Evolutionary conservation across 2,797 vertebrate genomes (phyloP).

Genomic region (Coracias cyanogaster): DNA sequence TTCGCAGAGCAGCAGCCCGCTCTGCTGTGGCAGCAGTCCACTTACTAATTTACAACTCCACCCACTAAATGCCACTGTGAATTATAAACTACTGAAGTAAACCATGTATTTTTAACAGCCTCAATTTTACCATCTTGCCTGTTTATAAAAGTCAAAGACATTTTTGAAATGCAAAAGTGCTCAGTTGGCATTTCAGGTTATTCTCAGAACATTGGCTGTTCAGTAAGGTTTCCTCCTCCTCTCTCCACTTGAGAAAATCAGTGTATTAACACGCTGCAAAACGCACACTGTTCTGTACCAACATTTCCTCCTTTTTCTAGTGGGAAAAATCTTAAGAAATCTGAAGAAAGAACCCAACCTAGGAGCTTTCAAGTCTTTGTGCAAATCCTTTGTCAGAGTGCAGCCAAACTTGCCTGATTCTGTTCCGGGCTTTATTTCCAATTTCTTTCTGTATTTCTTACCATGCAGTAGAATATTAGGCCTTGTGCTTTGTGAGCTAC

Average conservation of each 20-base stretch:
- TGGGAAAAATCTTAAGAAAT: not conserved
- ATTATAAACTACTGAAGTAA: conserved; percentile 82
- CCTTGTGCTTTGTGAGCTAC: not conserved
- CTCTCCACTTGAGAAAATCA: not conserved
- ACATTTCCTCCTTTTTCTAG: not conserved
- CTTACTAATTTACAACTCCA: conserved; percentile 81
- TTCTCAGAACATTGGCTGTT: conserved; percentile 46
- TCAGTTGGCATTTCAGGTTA: conserved; percentile 73
- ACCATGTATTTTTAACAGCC: conserved; percentile 81
- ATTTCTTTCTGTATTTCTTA: not conserved
- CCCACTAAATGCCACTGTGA: conserved; percentile 75
- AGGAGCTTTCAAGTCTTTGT: not conserved
- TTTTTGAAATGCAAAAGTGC: conserved; percentile 70
- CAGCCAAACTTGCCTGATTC: not conserved
- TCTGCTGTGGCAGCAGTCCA: conserved; percentile 71
- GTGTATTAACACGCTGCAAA: not conserved
- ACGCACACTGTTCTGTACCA: not conserved
- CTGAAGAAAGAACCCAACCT: not conserved
- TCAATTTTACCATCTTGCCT: conserved; percentile 76
- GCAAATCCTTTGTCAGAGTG: not conserved
- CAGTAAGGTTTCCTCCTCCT: not conserved
- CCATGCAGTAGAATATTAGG: not conserved
- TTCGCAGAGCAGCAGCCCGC: conserved; percentile 61
- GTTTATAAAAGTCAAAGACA: conserved; percentile 45
- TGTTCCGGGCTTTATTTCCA: not conserved